Conservation (phyloP, 2,888 invertebrate genomes). For the Enoplolaimus lenunculus region DNA sequence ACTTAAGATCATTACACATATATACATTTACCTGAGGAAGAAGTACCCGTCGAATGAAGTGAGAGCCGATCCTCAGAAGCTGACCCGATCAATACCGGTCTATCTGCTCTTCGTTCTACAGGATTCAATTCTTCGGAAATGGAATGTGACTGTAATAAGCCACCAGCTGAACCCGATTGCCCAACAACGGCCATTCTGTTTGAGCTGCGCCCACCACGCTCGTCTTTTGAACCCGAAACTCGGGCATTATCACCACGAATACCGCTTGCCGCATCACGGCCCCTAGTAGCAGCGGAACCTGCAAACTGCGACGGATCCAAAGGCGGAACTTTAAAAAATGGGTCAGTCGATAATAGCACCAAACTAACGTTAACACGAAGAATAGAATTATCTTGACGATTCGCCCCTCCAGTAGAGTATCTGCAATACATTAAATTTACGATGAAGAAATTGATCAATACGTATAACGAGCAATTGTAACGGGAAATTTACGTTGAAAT, state of each 20-base stretch:
- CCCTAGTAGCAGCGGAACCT: neutral
- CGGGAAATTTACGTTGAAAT: too few species aligned
- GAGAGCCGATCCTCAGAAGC: neutral
- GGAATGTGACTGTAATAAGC: neutral
- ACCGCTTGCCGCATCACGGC: slow-evolving; percentile 4
- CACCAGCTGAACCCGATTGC: slow-evolving; percentile 18
- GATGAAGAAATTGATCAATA: too few species aligned
- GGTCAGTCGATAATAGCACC: slow-evolving; percentile 87
- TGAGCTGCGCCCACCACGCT: too few species aligned
- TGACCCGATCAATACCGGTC: neutral
- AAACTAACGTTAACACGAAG: slow-evolving; percentile 74
- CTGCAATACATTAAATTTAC: too few species aligned
- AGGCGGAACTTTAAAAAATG: slow-evolving; percentile 89
- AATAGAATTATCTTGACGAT: slow-evolving; percentile 90
- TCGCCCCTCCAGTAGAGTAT: slow-evolving; percentile 67
- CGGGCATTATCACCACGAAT: too few species aligned
- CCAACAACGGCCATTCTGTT: too few species aligned
- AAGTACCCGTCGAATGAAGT: neutral
- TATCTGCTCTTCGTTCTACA: slow-evolving; percentile 14
- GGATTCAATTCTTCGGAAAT: slow-evolving; percentile 12
- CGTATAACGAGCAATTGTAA: too few species aligned
- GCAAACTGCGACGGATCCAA: neutral
- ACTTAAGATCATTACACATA: too few species aligned
- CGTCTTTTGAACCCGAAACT: too few species aligned
- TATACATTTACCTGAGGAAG: neutral